Conservation (phyloP, 2,113 vertebrate species). For the Melanerpes aurifrons region DNA sequence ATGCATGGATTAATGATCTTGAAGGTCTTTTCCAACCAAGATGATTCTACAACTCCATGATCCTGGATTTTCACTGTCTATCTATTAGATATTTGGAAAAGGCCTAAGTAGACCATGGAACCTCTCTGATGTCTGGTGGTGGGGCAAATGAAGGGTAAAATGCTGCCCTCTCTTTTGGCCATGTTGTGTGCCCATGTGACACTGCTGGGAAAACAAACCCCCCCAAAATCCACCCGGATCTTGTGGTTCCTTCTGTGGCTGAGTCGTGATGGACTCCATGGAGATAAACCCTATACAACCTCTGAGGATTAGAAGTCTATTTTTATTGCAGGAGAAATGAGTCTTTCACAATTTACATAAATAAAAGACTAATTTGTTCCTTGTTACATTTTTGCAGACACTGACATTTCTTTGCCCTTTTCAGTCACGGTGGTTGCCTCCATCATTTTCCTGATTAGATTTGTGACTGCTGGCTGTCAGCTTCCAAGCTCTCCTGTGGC, state of each 20-base stretch:
- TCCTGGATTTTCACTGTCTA: neutral
- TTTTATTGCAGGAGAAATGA: neutral
- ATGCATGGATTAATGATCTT: no score
- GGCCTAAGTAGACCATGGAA: neutral
- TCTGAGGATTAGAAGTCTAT: neutral
- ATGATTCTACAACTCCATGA: no score
- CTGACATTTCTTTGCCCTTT: neutral
- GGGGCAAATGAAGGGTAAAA: neutral
- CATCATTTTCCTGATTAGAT: neutral
- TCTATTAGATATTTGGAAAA: neutral
- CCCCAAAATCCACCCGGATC: neutral
- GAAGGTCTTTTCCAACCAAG: no score
- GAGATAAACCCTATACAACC: neutral
- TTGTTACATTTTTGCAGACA: neutral
- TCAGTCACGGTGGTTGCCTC: neutral
- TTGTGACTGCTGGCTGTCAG: neutral
- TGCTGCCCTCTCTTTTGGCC: neutral
- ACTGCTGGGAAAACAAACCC: neutral
- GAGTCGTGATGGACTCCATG: neutral
- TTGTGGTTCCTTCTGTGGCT: neutral
- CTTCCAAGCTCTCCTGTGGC: neutral
- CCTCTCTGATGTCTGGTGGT: neutral
- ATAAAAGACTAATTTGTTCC: neutral
- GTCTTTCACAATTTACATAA: neutral
- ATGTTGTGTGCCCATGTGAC: rapidly evolving